phyloP scores from a whole-genome alignment of 2,888 invertebrate genomes.

The Nomada hirtipes region DNA sequence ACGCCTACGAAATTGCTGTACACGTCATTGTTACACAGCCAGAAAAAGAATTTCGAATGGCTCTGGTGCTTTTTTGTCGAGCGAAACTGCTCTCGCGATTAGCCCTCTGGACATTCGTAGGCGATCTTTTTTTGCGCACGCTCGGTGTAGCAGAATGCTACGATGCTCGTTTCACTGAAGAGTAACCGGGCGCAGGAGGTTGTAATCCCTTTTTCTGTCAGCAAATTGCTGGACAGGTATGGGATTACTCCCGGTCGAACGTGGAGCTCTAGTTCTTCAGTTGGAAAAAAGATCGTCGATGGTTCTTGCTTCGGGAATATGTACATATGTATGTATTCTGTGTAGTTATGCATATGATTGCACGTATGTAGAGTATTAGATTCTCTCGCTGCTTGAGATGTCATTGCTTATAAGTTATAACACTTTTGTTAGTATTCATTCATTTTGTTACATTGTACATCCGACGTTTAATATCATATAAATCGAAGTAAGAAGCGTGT shows the following conservation, averaged over 20 bases:
- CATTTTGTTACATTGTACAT: no score
- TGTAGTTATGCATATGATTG: no score
- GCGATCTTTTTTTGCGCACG: background rate
- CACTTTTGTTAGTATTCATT: no score
- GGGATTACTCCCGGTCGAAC: background rate
- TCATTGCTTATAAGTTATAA: no score
- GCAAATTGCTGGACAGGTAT: constrained; percentile 41
- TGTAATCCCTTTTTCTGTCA: constrained; percentile 35
- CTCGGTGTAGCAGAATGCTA: background rate
- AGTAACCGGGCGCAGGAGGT: constrained; percentile 21
- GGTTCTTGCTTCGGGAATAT: background rate
- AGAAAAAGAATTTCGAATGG: constrained; percentile 37
- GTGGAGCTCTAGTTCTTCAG: background rate
- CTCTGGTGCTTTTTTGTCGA: constrained; percentile 6
- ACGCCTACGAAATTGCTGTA: constrained; percentile 80
- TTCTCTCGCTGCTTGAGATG: no score
- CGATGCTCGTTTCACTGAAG: constrained; percentile 8
- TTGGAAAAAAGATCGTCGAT: constrained; percentile 18
- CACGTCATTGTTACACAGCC: constrained; percentile 54
- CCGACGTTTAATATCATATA: no score
- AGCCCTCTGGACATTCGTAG: constrained; percentile 52
- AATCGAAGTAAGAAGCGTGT: background rate
- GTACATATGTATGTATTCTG: no score
- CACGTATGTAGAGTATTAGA: no score
- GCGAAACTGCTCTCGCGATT: constrained; percentile 58